Percentiles rank a stretch among this genome's conserved stretches.
These are phyloP conservation scores for Congeria kusceri DNA, from an alignment of 2,888 invertebrate genomes.

Conservation along the genomic window DNA sequence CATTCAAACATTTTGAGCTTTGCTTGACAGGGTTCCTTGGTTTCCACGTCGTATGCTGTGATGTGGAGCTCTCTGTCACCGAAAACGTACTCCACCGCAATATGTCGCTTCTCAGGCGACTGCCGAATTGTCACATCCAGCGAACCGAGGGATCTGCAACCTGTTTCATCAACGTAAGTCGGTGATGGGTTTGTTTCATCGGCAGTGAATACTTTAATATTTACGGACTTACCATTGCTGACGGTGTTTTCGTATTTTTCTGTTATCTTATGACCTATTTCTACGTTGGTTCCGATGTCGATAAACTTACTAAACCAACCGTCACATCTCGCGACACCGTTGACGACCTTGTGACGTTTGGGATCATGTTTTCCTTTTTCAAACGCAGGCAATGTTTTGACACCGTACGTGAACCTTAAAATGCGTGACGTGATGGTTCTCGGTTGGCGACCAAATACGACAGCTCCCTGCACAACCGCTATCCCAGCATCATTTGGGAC, in stretches of 20 bases:
- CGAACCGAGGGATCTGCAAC: slow-evolving; percentile 40
- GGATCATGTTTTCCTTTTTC: slow-evolving; percentile 31
- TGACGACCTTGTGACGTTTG: not conserved
- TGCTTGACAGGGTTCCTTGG: slow-evolving; percentile 22
- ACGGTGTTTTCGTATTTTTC: slow-evolving; percentile 25
- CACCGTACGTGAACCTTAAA: slow-evolving; percentile 55
- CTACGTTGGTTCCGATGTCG: slow-evolving; percentile 31
- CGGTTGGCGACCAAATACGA: slow-evolving; percentile 56
- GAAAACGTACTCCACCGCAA: slow-evolving; percentile 44
- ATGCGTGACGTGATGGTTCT: slow-evolving; percentile 50
- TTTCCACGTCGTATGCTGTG: slow-evolving; percentile 35
- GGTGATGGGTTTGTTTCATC: slow-evolving; percentile 6
- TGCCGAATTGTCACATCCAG: slow-evolving; percentile 39
- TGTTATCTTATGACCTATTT: slow-evolving; percentile 16
- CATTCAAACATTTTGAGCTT: slow-evolving; percentile 34
- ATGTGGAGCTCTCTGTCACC: slow-evolving; percentile 55
- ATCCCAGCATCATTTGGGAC: slow-evolving; percentile 62
- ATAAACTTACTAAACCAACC: slow-evolving; percentile 52
- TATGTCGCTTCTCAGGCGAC: slow-evolving; percentile 12
- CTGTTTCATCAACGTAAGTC: slow-evolving; percentile 43
- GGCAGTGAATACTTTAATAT: slow-evolving; percentile 29
- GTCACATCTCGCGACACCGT: slow-evolving; percentile 28
- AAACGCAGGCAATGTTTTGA: slow-evolving; percentile 26
- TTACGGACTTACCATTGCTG: too few species aligned
- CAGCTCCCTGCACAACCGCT: slow-evolving; percentile 60